Evolutionary conservation across 2,113 vertebrate species (phyloP), one percentile per base, ranked within the genome.

Genomic region (Dromiciops gliroides): DNA sequence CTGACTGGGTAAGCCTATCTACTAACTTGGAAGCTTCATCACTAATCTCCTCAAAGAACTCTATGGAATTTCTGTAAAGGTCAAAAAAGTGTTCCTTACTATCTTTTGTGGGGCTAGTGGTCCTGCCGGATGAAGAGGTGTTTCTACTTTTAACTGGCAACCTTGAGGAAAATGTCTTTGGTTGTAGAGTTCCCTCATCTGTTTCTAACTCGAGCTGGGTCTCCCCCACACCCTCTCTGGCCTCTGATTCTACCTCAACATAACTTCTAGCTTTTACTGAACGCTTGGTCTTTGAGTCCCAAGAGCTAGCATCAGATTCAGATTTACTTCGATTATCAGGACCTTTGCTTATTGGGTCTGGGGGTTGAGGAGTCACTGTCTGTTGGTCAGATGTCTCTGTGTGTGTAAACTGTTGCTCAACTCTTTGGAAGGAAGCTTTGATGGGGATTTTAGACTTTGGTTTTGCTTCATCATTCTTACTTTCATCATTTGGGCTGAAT

Each of bases 41-140:
- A 22, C 99, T 99, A 98, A 99, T 99, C 98, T 99, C 99, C 98
- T 99, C 99, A 98, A 99, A 99, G 98, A 99, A 99, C 95, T 99
- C 99, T 98, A 99, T 98, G 90, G 99, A 99, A 97, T 99, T 98
- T 98, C 99, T 99, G 92, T 98, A 99, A 96, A 99, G 97, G 97
- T 99, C 98, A 98, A 99, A 98, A 97, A 99, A 99, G 24, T 97
- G 98, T 94, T 99, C 98, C 98, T 98, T 99, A 98, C 99, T 99
- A 95, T 99, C 99, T 98, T 98, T 99, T 52, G 98, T 98, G 95
- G 99, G 98, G 96, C 98, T 98, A 67, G 49, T 89, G 93, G 90
- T 93, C 94, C 95, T 14, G 31, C 22, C 98, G 97, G 97, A 97
- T 96, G 98, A 98, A 94, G 99, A 96, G 48, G 98, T 95, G 67